phyloP scores from a whole-genome alignment of 2,888 invertebrate genomes.

The Eupelmus urozonus region DNA sequence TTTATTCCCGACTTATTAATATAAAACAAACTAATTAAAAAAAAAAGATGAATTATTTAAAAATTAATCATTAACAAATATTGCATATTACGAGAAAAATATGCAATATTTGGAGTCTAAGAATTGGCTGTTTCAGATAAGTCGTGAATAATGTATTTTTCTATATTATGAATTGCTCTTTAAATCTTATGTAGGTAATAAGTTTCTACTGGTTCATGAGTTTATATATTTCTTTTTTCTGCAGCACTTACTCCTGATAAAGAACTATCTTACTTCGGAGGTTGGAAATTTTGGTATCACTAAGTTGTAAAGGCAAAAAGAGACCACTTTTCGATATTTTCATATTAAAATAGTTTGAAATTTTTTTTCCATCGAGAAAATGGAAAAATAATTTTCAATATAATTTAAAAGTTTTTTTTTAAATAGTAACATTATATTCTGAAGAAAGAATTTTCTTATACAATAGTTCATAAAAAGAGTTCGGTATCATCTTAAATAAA shows the following conservation, averaged over 20 bases:
- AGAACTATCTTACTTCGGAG: conserved; percentile 23
- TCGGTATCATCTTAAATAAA: too few relatives aligned
- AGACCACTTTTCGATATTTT: neutral
- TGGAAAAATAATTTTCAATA: neutral
- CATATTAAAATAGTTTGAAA: too few relatives aligned
- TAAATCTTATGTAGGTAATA: conserved; percentile 9
- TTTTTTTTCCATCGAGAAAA: neutral
- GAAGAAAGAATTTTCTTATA: too few relatives aligned
- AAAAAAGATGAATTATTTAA: too few relatives aligned
- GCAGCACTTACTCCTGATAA: conserved; percentile 22
- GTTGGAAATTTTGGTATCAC: neutral
- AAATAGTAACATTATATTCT: too few relatives aligned
- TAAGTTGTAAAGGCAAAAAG: conserved; percentile 21
- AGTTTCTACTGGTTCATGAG: conserved; percentile 33
- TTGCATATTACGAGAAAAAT: too few relatives aligned
- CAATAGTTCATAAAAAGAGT: neutral
- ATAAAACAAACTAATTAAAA: too few relatives aligned
- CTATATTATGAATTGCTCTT: neutral
- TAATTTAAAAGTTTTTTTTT: neutral
- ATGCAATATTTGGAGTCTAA: too few relatives aligned
- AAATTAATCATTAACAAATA: too few relatives aligned
- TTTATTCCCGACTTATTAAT: too few relatives aligned
- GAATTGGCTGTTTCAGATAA: too few relatives aligned
- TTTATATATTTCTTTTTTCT: conserved; percentile 30
- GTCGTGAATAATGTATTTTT: too few relatives aligned